Base-by-base conservation (phyloP, 2,113 vertebrate species). In the Martes martes region DNA sequence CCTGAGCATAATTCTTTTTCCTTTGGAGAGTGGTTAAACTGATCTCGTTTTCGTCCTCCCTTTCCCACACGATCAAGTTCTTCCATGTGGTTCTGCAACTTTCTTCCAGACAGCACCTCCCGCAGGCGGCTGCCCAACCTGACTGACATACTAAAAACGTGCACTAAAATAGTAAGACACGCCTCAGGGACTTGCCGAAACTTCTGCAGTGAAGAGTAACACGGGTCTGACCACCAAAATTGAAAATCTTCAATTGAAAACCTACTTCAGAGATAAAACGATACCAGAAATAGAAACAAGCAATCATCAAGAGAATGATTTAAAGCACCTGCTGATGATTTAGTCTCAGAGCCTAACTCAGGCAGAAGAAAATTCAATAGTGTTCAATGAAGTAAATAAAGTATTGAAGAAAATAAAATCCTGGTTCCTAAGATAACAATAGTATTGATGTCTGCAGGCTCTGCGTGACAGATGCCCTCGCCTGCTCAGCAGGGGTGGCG, bases 281-380 rank as follows among this genome's bases (percentile, higher is more conserved):
- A 28, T 42, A 39, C 55, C 96, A 67, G 78, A 96, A 97, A 96
- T 96, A 96, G 96, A 97, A 92, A 61, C 83, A 92, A 42, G 80
- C 78, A 36, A 74, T 92, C 93, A 97, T 78, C 73, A 91, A 52
- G 78, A 94, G 88, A 78, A 78, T 14, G 57, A 65, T 91, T 95
- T 96, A 85, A 94, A 94, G 59, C 67, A 65, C 65, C 89, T 89
- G 93, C 88, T 94, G 91, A 85, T 93, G 55, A 89, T 83, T 87
- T 80, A 33, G 65, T 61, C 93, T 93, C 93, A 92, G 39, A 73
- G 55, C 57, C 63, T 36, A 73, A 39, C 52, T 87, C 73, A 1
- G 18, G 69, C 82, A 92, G 94, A 95, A 96, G 93, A 96, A 98
- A 97, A 97, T 94, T 80, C 97, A 94, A 92, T 98, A 95, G 52